These are phyloP conservation scores for Chymomyza costata DNA, from an alignment of 1,140 invertebrate genomes.

Conservation along the genomic window DNA sequence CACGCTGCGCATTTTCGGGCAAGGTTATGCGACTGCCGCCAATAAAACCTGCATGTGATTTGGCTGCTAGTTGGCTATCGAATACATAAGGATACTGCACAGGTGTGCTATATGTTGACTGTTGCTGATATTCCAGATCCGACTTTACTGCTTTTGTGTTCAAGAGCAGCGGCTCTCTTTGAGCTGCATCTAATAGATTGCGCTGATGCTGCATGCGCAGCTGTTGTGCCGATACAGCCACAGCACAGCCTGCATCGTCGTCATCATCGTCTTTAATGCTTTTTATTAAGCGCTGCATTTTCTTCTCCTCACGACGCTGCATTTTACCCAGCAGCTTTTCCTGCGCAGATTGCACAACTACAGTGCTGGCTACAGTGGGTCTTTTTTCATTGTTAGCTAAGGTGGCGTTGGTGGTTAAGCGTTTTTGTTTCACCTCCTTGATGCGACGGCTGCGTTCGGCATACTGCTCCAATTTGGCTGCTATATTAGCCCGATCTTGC, in stretches of 20 bases:
- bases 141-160: conserved; percentile 47
- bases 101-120: conserved; percentile 19
- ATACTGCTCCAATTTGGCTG: conserved; percentile 75
- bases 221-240: conserved; percentile 64
- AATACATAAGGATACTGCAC: conserved; percentile 89
- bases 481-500: conserved; percentile 81
- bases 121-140: conserved; percentile 22
- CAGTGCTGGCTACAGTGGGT: conserved; percentile 71
- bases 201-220: conserved; percentile 76
- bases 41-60: conserved; percentile 84
- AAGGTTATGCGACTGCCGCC: conserved; percentile 87
- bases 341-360: conserved; percentile 88
- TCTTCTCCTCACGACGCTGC: conserved; percentile 92
- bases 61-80: conserved; percentile 83
- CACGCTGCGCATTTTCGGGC: conserved; percentile 85
- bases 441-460: conserved; percentile 60
- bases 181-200: conserved; percentile 72
- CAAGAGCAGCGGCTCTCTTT: conserved; percentile 74
- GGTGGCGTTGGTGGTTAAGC: conserved; percentile 16
- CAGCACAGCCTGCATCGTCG: conserved; percentile 77
- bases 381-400: conserved; percentile 31
- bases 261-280: conserved; percentile 76
- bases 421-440: conserved; percentile 44
- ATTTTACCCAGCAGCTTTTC: conserved; percentile 89
- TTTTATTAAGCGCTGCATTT: conserved; percentile 80